Evolutionary conservation across 2,888 invertebrate genomes (phyloP), one percentile per base, ranked within the genome.

Genomic region (Limenitis camilla): DNA sequence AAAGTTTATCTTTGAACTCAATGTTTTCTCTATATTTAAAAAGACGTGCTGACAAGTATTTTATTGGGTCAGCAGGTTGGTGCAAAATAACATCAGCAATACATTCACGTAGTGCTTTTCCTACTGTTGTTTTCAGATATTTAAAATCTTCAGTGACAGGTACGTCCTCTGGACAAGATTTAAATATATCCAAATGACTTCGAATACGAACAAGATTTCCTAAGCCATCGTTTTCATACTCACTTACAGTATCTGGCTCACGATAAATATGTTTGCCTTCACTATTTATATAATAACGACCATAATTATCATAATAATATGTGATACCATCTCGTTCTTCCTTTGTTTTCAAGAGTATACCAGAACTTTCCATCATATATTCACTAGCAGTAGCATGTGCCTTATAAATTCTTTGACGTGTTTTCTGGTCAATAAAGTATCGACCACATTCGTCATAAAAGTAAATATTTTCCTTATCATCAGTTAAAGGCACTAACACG

Each of bases 361-460:
- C 87, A 32, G 75, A 59, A n/a, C 74, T 70, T 56, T 81, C 80
- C 80, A 87, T 77, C 72, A 83, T 76, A 56, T 81, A 87, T 62
- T 87, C 87, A 62, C 86, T 86, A 5, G 81, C 76, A 55, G 72
- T 71, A 29, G 62, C 71, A 59, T 76, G 73, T 51, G 81, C 79
- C 73, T 83, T 87, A 54, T 87, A 87, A 40, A 84, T 65, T 60
- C 81, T 70, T 61, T 82, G 76, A 59, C 74, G 76, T 28, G 75
- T 76, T 53, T 69, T 73, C 5, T 59, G 35, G 45, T 86, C 78
- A 29, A 80, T 59, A 59, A 67, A 87, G 62, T 87, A 85, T 43
- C 86, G 74, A 5, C 87, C 87, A 62, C 86, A 87, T 59, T 82
- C 81, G 54, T 87, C 87, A 62, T 77, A 87, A 64, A 68, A 86